Base-by-base conservation (phyloP, 2,888 invertebrate genomes). In the Platycnemis pennipes region DNA sequence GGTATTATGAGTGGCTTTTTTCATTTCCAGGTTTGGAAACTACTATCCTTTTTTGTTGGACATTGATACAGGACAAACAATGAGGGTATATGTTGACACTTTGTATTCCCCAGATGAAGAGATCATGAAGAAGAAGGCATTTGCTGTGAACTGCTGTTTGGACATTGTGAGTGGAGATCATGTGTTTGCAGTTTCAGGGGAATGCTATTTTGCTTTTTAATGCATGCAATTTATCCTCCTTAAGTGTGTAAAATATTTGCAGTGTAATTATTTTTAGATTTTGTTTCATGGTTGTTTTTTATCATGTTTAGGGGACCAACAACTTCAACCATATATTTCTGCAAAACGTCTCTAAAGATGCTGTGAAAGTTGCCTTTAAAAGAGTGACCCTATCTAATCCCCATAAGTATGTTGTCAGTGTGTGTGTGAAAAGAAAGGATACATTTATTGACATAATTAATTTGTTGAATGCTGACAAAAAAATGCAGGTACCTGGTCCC, bases 121-220 rank as follows among this genome's bases (percentile, higher is more conserved):
- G 19, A 22, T 91, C 16, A 44, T 63, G n/a, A 13, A 4, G 16
- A 91, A 44, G n/a, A 63, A 91, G 44, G 44, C 91, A n/a, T 69
- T 56, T 91, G 56, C 91, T 42, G 91, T 91, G 1, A 91, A 91
- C 56, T 91, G 91, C 16, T 91, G 91, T 16, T 56, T 91, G 63
- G 44, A 37, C n/a, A 42, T 69, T 91, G 91, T 91, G 37, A 91
- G 91, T 91, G 0, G 8, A 77, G n/a, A 26, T 11, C 77, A 69
- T 77, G 4, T 45, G 19, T 45, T 86, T 16, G 2, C 26, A 87
- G 3, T 87, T 4, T n/a, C 8, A 86, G 11, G 87, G 13, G 45
- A 26, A 37, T 87, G 45, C 3, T 44, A 45, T 87, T 44, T 87
- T n/a, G 11, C 37, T 37, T 3, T 13, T 11, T 37, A 22, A 26